Percentiles rank a stretch among this genome's conserved stretches.
Evolutionary conservation across 2,797 vertebrate genomes (phyloP).

Genomic region (Vipera latastei): DNA sequence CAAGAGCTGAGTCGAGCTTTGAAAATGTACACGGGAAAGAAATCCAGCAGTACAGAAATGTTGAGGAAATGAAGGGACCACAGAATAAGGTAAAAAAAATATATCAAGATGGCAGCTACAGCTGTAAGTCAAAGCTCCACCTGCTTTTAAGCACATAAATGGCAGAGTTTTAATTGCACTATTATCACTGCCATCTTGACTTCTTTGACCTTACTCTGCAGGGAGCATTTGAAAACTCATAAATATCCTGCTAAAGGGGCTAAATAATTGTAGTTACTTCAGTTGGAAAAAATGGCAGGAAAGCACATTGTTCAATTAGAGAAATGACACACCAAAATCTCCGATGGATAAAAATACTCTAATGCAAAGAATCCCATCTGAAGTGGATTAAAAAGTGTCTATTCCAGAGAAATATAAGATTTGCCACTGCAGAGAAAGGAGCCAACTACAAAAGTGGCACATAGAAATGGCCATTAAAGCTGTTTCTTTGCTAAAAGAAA

Average conservation of each 20-base stretch:
- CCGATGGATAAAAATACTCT: neutral
- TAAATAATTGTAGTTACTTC: neutral
- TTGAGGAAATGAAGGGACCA: neutral
- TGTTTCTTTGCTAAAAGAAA: neutral
- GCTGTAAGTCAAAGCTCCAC: neutral
- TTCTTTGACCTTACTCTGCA: neutral
- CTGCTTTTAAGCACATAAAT: neutral
- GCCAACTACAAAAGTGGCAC: neutral
- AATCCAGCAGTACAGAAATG: neutral
- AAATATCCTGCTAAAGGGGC: neutral
- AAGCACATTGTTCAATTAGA: neutral
- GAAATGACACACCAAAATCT: neutral
- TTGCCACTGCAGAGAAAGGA: neutral
- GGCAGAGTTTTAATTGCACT: neutral
- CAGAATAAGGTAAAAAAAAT: neutral
- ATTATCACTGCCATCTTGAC: neutral
- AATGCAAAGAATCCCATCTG: neutral
- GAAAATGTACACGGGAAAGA: neutral
- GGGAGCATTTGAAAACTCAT: neutral
- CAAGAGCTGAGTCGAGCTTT: neutral
- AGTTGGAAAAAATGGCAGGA: neutral
- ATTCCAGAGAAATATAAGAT: neutral
- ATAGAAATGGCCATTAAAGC: neutral
- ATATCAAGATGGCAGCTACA: neutral
- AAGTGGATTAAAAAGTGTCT: neutral